phyloP scores from a whole-genome alignment of 1,140 invertebrate species.

The Diplogasteroides magnus region DNA sequence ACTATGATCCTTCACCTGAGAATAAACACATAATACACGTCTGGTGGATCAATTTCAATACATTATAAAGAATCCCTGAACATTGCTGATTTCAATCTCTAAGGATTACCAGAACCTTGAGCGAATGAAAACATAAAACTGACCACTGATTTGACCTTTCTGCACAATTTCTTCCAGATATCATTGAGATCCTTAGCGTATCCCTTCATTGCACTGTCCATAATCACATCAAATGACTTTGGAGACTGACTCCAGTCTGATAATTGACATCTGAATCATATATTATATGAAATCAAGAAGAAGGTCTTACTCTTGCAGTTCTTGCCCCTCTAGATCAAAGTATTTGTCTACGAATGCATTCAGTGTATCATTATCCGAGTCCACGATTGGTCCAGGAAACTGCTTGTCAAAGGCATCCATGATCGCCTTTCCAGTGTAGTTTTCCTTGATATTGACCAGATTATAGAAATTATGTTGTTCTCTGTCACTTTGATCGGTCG shows the following conservation, averaged over 20 bases:
- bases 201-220: conserved; percentile 63
- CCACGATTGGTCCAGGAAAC: conserved; percentile 17
- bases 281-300: conserved; percentile 2
- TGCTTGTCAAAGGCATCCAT: conserved; percentile 27
- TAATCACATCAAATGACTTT: conserved; percentile 60
- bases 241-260: conserved; percentile 71
- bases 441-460: no score
- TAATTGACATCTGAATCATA: conserved; percentile 64
- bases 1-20: conserved; percentile 66
- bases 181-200: conserved; percentile 58
- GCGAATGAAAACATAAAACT: no score
- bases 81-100: no score
- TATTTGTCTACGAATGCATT: conserved; percentile 53
- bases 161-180: conserved; percentile 77
- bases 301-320: conserved; percentile 37
- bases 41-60: no score
- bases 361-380: conserved; percentile 19
- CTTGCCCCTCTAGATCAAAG: conserved; percentile 63
- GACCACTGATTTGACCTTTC: no score
- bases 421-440: conserved; percentile 17
- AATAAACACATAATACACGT: no score
- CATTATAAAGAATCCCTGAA: no score
- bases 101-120: no score
- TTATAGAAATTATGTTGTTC: no score
- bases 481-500: no score